A percentile compares a stretch with the other conserved stretches of the same genome.
Evolutionary conservation across 1,140 invertebrate genomes (phyloP).

Genomic region (Heliconius hermathena): DNA sequence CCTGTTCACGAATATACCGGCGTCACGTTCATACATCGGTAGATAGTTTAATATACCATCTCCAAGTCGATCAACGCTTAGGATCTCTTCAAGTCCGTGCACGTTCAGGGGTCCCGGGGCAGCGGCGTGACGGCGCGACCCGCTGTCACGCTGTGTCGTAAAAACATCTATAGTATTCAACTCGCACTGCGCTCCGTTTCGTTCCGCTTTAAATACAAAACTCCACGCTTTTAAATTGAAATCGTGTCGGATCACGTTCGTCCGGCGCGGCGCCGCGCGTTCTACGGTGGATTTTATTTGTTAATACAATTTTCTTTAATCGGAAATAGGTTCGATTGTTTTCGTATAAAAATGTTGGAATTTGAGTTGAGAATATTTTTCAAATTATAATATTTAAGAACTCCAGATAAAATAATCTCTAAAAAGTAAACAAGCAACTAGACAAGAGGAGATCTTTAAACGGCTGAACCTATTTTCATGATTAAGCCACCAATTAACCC

Average conservation of each 20-base stretch:
- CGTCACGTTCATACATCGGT: too few relatives aligned
- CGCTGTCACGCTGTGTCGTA: neutral
- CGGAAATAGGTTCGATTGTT: neutral
- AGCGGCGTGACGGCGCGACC: neutral
- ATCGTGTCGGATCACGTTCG: slow-evolving; percentile 1
- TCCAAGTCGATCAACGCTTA: too few relatives aligned
- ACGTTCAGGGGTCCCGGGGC: neutral
- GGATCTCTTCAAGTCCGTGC: neutral
- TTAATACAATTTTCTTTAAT: neutral
- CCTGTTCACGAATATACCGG: too few relatives aligned
- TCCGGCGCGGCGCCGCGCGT: neutral
- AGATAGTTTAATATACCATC: too few relatives aligned
- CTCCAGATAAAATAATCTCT: too few relatives aligned
- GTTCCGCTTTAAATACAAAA: neutral
- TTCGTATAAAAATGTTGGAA: neutral
- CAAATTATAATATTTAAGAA: neutral
- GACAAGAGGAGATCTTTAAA: too few relatives aligned
- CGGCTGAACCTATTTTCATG: too few relatives aligned
- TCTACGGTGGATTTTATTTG: neutral
- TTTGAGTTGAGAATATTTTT: neutral
- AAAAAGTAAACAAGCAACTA: too few relatives aligned
- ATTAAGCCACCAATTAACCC: too few relatives aligned
- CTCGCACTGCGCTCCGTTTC: neutral
- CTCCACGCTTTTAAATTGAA: neutral
- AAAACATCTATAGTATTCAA: neutral